These are phyloP conservation scores for Proales similis DNA, from an alignment of 1,140 invertebrate species.

Conservation along the genomic window DNA sequence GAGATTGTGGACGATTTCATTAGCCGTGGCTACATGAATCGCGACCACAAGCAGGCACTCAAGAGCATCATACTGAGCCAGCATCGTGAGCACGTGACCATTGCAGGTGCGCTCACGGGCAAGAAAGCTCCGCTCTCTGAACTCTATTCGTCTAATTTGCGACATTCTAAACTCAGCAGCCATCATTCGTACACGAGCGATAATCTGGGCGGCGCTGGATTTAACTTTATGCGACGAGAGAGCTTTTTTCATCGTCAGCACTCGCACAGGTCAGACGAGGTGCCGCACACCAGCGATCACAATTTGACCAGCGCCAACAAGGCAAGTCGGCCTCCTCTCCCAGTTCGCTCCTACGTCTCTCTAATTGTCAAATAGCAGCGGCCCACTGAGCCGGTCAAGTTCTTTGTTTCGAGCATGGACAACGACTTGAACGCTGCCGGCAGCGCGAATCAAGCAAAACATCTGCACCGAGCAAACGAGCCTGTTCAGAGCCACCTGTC, in stretches of 20 bases:
- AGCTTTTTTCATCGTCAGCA: constrained; percentile 1
- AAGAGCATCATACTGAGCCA: constrained; percentile 25
- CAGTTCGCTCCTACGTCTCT: too few relatives aligned
- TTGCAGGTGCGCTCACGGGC: constrained; percentile 11
- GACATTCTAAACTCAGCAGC: constrained; percentile 6
- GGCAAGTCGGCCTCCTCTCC: too few relatives aligned
- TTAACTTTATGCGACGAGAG: too few relatives aligned
- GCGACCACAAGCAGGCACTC: not conserved
- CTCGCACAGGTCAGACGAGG: not conserved
- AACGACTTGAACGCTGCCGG: too few relatives aligned
- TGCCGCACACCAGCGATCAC: not conserved
- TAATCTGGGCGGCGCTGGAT: constrained; percentile 12
- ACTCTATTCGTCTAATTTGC: constrained; percentile 22
- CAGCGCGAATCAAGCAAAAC: too few relatives aligned
- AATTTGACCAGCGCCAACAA: too few relatives aligned
- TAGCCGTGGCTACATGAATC: constrained; percentile 22
- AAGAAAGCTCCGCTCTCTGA: constrained; percentile 36
- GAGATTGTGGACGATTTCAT: constrained; percentile 31
- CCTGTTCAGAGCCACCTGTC: too few relatives aligned
- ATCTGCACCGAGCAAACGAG: too few relatives aligned
- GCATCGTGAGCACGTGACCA: constrained; percentile 13
- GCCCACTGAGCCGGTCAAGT: too few relatives aligned
- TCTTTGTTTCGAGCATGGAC: too few relatives aligned
- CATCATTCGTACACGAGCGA: constrained; percentile 1
- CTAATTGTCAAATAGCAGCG: too few relatives aligned